Conservation (phyloP, 2,888 invertebrate genomes). For the Nephrotoma flavescens region DNA sequence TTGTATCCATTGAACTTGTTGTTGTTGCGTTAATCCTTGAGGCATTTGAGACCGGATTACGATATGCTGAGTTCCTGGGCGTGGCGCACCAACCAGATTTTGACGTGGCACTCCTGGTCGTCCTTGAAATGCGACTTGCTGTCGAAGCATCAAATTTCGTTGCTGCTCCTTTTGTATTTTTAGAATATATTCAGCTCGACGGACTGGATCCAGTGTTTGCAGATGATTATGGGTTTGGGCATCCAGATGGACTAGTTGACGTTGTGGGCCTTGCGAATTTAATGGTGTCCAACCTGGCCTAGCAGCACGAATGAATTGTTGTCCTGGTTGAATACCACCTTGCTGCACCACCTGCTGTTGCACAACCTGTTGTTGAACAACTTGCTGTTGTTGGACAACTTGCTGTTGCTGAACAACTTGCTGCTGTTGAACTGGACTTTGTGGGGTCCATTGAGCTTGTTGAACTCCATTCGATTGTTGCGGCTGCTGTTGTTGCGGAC, state of each 20-base stretch:
- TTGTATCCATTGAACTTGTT: slow-evolving; percentile 54
- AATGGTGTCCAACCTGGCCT: slow-evolving; percentile 21
- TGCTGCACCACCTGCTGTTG: slow-evolving; percentile 24
- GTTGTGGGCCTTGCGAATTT: slow-evolving; percentile 27
- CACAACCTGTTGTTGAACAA: slow-evolving; percentile 30
- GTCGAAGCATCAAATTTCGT: slow-evolving; percentile 38
- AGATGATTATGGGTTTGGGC: slow-evolving; percentile 71
- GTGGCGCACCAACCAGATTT: slow-evolving; percentile 32
- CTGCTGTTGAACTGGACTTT: slow-evolving; percentile 22
- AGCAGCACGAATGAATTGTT: slow-evolving; percentile 19
- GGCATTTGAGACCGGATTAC: slow-evolving; percentile 55
- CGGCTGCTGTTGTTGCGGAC: slow-evolving; percentile 18
- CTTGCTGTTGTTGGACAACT: slow-evolving; percentile 35
- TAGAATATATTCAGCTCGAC: slow-evolving; percentile 64
- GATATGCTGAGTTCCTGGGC: slow-evolving; percentile 41
- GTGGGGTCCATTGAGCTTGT: slow-evolving; percentile 15
- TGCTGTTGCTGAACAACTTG: slow-evolving; percentile 37
- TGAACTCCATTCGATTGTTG: slow-evolving; percentile 17
- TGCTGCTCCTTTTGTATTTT: slow-evolving; percentile 54
- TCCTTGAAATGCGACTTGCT: slow-evolving; percentile 34
- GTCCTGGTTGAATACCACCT: slow-evolving; percentile 8
- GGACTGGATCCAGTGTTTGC: slow-evolving; percentile 67
- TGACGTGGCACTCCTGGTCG: slow-evolving; percentile 28
- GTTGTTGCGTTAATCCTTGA: slow-evolving; percentile 45
- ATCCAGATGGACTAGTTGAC: slow-evolving; percentile 67